These are phyloP conservation scores for Bombylius major DNA, from an alignment of 2,888 invertebrate species.

Conservation along the genomic window DNA sequence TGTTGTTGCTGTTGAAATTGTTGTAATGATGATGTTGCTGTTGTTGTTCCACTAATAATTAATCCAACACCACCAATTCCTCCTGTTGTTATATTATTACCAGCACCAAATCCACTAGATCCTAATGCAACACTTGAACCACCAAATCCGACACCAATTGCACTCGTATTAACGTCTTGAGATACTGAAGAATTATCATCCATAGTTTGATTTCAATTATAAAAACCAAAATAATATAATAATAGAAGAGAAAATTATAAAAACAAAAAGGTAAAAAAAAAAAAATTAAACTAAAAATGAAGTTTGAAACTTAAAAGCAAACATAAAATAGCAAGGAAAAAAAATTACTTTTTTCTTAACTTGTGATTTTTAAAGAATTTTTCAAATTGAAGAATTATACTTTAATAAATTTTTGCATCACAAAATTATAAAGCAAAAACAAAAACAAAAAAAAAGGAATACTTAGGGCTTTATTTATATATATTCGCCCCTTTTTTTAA, in stretches of 20 bases:
- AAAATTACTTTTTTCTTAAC: too few relatives aligned
- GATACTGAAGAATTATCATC: slow-evolving; percentile 30
- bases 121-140: slow-evolving; percentile 5
- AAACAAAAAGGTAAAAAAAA: not conserved
- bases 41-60: slow-evolving; percentile 1
- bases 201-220: slow-evolving; percentile 9
- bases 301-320: too few relatives aligned
- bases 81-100: slow-evolving; percentile 8
- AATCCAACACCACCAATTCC: slow-evolving; percentile 2
- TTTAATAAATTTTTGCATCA: too few relatives aligned
- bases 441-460: too few relatives aligned
- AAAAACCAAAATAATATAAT: not conserved
- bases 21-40: slow-evolving; percentile 5
- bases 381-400: too few relatives aligned
- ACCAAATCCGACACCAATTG: slow-evolving; percentile 4
- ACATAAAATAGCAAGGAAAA: too few relatives aligned
- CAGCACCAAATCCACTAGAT: slow-evolving; percentile 20
- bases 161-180: not conserved
- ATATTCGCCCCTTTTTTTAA: too few relatives aligned
- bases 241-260: not conserved
- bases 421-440: too few relatives aligned
- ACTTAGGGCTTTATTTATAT: too few relatives aligned
- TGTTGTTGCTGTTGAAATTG: slow-evolving; percentile 1
- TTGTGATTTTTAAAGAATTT: too few relatives aligned
- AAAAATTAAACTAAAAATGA: not conserved